Percentiles rank a stretch among this genome's conserved stretches.
Evolutionary conservation across 2,888 invertebrate species (phyloP).

Genomic region (Panzeria rudis): DNA sequence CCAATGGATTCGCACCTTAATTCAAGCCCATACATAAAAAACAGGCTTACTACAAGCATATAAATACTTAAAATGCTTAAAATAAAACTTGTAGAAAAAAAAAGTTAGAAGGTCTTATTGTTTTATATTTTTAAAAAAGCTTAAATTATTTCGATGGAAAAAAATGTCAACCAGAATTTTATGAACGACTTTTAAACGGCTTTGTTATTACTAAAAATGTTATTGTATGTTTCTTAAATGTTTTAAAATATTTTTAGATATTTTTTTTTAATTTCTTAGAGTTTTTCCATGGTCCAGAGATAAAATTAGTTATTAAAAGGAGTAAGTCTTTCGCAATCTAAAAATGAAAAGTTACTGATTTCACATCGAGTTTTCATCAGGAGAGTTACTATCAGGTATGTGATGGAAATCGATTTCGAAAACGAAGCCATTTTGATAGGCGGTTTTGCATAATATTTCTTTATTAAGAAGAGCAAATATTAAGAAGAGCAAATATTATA

Average conservation of each 20-base stretch:
- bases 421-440: too few species aligned
- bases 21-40: conserved; percentile 50
- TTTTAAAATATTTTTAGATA: neutral
- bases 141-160: conserved; percentile 12
- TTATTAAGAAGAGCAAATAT: too few species aligned
- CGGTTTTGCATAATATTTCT: too few species aligned
- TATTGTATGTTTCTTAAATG: neutral
- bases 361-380: too few species aligned
- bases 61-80: conserved; percentile 8
- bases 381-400: too few species aligned
- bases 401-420: too few species aligned
- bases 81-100: neutral
- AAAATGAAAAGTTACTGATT: too few species aligned
- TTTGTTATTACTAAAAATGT: conserved; percentile 1
- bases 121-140: conserved; percentile 20
- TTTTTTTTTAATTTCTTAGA: neutral
- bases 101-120: conserved; percentile 11
- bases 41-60: conserved; percentile 10
- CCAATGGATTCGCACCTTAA: conserved; percentile 64
- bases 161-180: neutral
- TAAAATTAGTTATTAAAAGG: too few species aligned
- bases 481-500: too few species aligned
- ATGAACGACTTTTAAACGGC: neutral
- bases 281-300: neutral
- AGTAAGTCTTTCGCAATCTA: too few species aligned